A percentile compares a stretch with the other conserved stretches of the same genome.
phyloP scores from a whole-genome alignment of 2,113 vertebrate genomes.

The Brevimyrus niger region DNA sequence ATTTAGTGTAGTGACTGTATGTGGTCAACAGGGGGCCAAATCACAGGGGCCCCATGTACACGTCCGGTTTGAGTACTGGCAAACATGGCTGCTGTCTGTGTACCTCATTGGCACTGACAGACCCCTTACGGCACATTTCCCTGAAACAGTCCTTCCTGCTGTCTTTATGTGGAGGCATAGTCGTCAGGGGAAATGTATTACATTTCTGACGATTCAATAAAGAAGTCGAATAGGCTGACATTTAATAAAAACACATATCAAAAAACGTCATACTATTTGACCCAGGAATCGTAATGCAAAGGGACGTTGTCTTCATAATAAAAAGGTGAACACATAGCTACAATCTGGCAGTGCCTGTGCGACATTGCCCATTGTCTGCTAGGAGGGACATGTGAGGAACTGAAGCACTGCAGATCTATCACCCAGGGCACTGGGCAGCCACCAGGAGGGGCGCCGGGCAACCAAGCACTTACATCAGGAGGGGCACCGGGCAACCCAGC shows the following conservation, averaged over 20 bases:
- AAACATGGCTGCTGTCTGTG: neutral
- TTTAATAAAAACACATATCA: slow-evolving; percentile 1
- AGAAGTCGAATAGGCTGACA: neutral
- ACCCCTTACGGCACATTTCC: neutral
- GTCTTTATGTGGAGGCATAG: neutral
- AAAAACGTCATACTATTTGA: neutral
- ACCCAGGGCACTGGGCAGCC: neutral
- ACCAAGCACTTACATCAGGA: slow-evolving; percentile 63
- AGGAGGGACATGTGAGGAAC: neutral
- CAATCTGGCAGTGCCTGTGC: neutral
- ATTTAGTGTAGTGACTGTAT: too few species aligned
- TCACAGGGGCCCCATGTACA: neutral
- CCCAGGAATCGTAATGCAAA: neutral
- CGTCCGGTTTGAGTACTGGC: neutral
- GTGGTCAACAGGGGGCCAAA: neutral
- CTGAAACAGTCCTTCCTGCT: neutral
- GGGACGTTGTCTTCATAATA: neutral
- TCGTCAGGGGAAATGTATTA: neutral
- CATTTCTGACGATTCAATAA: neutral
- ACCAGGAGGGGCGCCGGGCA: slow-evolving; percentile 34
- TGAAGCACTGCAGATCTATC: neutral
- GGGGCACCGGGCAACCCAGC: neutral
- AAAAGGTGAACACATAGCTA: neutral
- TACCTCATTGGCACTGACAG: neutral
- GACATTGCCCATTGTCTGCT: neutral